Base-by-base conservation (phyloP, 2,888 invertebrate species). In the Drosophila formosana region DNA sequence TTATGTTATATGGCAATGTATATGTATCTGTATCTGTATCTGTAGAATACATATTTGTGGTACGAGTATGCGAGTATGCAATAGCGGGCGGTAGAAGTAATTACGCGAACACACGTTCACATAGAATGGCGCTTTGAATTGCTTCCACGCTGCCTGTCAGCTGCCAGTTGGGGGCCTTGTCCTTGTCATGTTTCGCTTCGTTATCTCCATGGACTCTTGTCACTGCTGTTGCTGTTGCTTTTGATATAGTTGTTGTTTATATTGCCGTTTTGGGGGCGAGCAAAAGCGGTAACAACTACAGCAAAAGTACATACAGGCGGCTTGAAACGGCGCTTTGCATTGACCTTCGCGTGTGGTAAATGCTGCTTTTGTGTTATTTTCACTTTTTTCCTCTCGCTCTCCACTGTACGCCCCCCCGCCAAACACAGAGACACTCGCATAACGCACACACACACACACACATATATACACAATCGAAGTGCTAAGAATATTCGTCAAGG, bases 321-420 rank as follows among this genome's bases (percentile, higher is more conserved):
- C 80, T 75, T 77, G 70, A 72, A 82, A 61, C 65, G 88, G 67
- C 72, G 72, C 77, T 77, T 85, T 80, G 75, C 80, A 85, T 64
- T 88, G 83, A 88, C 83, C 83, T 83, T 83, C 83, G 83, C 83
- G 83, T 83, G 83, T 72, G 69, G 47, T 49, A 78, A 79, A 65
- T 74, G 78, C 46, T 50, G 66, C 4, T 34, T 55, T 50, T 25
- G 11, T 9, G 50, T 57, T 49, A 47, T 49, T 58, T 45, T 52
- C 32, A 8, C 25, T 32, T 6, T 23, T 18, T 41, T 41, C 41
- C 57, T 37, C 26, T 39, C 32, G 11, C 11, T 18, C 6, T 41
- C 39, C 32, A 13, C 11, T 18, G 13, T 41, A 41, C 39, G 18
- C 45, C 41, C 39, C 28, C 28, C 28, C 7, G 30, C 30, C 32